Percentiles rank a stretch among this genome's conserved stretches.
Conservation (phyloP, 2,888 invertebrate genomes). For the Acleris laterana region DNA sequence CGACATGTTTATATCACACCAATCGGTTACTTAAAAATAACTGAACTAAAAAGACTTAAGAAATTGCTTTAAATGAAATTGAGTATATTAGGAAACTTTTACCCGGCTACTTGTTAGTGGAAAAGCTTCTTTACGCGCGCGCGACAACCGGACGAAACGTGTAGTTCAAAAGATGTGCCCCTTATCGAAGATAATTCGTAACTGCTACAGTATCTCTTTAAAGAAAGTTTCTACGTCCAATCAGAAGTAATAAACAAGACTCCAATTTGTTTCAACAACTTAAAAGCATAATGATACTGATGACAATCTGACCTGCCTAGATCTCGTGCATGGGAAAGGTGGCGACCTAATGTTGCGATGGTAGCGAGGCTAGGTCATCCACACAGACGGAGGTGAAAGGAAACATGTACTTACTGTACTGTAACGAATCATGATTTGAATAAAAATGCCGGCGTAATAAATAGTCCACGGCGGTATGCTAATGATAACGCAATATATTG, state of each 20-base stretch:
- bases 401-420: conserved; percentile 1
- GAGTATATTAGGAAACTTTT: not conserved
- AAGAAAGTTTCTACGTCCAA: too few species aligned
- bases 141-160: not conserved
- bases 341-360: not conserved
- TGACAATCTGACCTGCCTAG: not conserved
- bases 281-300: not conserved
- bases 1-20: conserved; percentile 22
- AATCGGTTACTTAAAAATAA: conserved; percentile 13
- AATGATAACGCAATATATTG: not conserved
- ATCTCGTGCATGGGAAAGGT: conserved; percentile 3
- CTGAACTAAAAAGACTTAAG: not conserved
- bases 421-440: conserved; percentile 5
- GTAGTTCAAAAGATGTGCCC: not conserved
- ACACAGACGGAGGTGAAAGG: not conserved
- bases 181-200: not conserved
- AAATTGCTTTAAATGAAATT: too few species aligned
- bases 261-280: not conserved
- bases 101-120: not conserved
- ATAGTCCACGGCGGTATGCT: not conserved
- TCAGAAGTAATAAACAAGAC: not conserved
- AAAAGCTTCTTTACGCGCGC: not conserved
- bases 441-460: not conserved
- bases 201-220: too few species aligned
- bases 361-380: conserved; percentile 2